A percentile compares a stretch with the other conserved stretches of the same genome.
Evolutionary conservation across 2,113 vertebrate species (phyloP).

Genomic region (Myotis brandtii): DNA sequence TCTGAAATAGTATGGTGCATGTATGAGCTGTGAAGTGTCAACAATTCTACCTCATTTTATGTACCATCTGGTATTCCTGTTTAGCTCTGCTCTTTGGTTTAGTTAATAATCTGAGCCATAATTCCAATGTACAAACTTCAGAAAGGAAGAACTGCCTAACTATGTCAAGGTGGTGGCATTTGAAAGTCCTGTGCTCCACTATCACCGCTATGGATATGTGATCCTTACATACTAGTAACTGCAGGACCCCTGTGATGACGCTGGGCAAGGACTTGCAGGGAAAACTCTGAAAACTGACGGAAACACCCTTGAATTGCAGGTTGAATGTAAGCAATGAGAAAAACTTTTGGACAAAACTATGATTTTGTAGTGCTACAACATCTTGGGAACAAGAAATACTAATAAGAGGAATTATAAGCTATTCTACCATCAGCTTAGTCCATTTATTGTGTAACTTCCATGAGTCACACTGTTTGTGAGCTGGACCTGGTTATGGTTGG

Average conservation of each 20-base stretch:
- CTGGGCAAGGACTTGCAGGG: not conserved
- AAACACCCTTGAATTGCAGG: not conserved
- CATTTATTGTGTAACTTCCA: constrained; percentile 7
- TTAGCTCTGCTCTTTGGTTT: not conserved
- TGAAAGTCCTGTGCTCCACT: not conserved
- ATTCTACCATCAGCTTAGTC: constrained; percentile 8
- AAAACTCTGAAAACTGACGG: constrained; percentile 5
- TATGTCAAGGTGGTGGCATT: not conserved
- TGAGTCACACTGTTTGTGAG: constrained; percentile 39
- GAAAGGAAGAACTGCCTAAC: not conserved
- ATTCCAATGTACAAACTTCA: constrained; percentile 2
- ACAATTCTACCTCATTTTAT: not conserved
- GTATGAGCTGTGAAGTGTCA: not conserved
- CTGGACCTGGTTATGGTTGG: not conserved
- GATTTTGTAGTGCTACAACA: not conserved
- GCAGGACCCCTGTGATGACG: not conserved
- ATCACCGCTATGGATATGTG: not conserved
- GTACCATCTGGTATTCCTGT: not conserved
- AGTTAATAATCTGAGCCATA: not conserved
- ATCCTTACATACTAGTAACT: not conserved
- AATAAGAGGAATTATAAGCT: constrained; percentile 7
- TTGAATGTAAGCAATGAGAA: constrained; percentile 10
- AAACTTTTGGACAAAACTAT: constrained; percentile 36
- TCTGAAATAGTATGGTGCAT: not conserved
- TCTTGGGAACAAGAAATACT: not conserved